Evolutionary conservation across 2,113 vertebrate species (phyloP).

Genomic region (Nothobranchius furzeri): DNA sequence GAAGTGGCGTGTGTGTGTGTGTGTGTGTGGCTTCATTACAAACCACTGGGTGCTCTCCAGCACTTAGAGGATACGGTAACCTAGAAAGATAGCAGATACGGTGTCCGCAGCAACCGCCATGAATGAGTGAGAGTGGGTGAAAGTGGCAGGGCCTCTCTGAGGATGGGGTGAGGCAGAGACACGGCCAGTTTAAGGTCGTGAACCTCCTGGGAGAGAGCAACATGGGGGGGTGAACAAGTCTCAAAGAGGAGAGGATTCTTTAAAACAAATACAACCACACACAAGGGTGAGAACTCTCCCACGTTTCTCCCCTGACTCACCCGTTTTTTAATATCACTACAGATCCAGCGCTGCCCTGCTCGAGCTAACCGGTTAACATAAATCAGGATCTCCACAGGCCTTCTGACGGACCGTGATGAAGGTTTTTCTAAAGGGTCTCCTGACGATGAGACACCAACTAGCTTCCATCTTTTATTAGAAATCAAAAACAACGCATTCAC

Average conservation of each 20-base stretch:
- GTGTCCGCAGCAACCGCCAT: slow-evolving; percentile 57
- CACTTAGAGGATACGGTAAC: slow-evolving; percentile 49
- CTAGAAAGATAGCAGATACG: slow-evolving; percentile 51
- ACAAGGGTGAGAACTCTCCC: slow-evolving; percentile 47
- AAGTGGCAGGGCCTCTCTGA: slow-evolving; percentile 18
- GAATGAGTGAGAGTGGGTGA: slow-evolving; percentile 7
- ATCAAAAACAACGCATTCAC: slow-evolving; percentile 14
- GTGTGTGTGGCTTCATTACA: slow-evolving; percentile 47
- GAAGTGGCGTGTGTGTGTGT: slow-evolving; percentile 17
- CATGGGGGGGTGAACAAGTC: slow-evolving; percentile 6
- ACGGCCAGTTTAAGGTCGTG: slow-evolving; percentile 38
- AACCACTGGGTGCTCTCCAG: slow-evolving; percentile 33
- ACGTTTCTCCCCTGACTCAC: slow-evolving; percentile 17
- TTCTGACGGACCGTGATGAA: background rate
- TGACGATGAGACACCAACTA: background rate
- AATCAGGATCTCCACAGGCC: background rate
- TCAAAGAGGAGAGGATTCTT: slow-evolving; percentile 30
- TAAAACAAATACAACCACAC: slow-evolving; percentile 35
- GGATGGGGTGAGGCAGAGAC: slow-evolving; percentile 6
- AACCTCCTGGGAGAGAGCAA: slow-evolving; percentile 38
- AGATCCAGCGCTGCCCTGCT: background rate
- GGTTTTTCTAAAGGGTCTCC: slow-evolving; percentile 18
- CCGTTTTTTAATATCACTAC: slow-evolving; percentile 14
- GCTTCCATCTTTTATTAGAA: slow-evolving; percentile 7
- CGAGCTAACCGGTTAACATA: background rate